Evolutionary conservation across 92 coral and sea anemone species (phyloP).

Genomic region (Chrysogorgia sp.): DNA sequence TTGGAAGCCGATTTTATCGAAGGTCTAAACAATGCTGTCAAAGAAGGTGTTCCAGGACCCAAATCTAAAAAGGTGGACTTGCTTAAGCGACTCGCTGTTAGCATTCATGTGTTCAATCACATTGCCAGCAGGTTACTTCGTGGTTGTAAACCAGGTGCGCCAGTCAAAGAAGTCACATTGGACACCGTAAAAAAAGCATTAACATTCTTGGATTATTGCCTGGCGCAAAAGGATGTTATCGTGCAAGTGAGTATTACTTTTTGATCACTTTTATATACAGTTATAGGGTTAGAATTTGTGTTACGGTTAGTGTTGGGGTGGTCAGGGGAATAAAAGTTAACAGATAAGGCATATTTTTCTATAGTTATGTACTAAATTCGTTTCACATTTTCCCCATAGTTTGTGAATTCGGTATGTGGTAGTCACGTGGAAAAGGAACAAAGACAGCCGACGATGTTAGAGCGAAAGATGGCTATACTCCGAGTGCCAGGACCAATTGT

Average conservation of each 20-base stretch:
- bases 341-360: too few relatives aligned
- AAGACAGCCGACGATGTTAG: conserved; percentile 3
- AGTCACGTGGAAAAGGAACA: neutral
- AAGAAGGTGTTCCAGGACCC: conserved; percentile 22
- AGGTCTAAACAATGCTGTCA: conserved; percentile 4
- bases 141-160: conserved; percentile 31
- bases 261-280: neutral
- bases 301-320: too few relatives aligned
- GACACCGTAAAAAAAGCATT: conserved; percentile 46
- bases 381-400: neutral
- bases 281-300: too few relatives aligned
- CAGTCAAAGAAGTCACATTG: conserved; percentile 24
- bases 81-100: conserved; percentile 28
- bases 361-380: neutral
- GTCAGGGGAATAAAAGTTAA: too few relatives aligned
- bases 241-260: conserved; percentile 36
- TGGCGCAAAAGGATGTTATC: conserved; percentile 50
- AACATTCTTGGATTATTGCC: conserved; percentile 32
- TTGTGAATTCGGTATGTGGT: neutral
- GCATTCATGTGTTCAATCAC: conserved; percentile 39
- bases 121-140: conserved; percentile 20
- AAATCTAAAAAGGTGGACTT: conserved; percentile 50
- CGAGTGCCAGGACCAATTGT: conserved; percentile 1
- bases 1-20: conserved; percentile 6
- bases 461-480: neutral